Evolutionary conservation across 2,113 vertebrate genomes (phyloP).

Genomic region (Coregonus clupeaformis): DNA sequence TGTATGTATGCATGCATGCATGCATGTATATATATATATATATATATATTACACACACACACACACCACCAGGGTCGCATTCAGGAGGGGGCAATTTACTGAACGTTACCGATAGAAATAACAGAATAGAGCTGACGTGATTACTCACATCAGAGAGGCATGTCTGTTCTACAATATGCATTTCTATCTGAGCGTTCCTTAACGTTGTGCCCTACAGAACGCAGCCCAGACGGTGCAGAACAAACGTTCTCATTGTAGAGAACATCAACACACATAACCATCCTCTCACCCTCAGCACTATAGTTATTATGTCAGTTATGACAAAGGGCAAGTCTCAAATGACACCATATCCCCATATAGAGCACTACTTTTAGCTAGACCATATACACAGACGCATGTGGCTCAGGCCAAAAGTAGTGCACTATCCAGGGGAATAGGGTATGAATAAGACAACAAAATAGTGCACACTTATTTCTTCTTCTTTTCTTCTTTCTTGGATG

Average conservation of each 20-base stretch:
- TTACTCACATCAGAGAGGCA: too few species aligned
- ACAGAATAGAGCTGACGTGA: too few species aligned
- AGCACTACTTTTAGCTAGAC: slow-evolving; percentile 68
- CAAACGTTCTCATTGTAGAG: slow-evolving; percentile 42
- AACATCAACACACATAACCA: slow-evolving; percentile 37
- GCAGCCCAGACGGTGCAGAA: slow-evolving; percentile 13
- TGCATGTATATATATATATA: not conserved
- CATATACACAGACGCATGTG: slow-evolving; percentile 44
- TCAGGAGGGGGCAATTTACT: slow-evolving; percentile 23
- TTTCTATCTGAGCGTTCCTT: too few species aligned
- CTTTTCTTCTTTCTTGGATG: slow-evolving; percentile 69
- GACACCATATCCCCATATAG: slow-evolving; percentile 56
- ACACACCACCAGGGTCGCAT: not conserved
- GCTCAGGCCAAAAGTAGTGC: slow-evolving; percentile 47
- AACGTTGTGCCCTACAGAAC: slow-evolving; percentile 8
- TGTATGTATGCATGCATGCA: too few species aligned
- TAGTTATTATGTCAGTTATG: slow-evolving; percentile 56
- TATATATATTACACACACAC: too few species aligned
- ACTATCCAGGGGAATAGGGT: slow-evolving; percentile 42
- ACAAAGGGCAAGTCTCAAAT: slow-evolving; percentile 56
- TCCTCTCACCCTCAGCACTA: slow-evolving; percentile 45
- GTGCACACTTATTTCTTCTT: slow-evolving; percentile 67
- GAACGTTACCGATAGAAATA: too few species aligned
- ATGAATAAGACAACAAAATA: slow-evolving; percentile 42
- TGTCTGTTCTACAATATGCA: too few species aligned